Conservation (phyloP, 2,797 vertebrate genomes). For the Peromyscus attwateri region DNA sequence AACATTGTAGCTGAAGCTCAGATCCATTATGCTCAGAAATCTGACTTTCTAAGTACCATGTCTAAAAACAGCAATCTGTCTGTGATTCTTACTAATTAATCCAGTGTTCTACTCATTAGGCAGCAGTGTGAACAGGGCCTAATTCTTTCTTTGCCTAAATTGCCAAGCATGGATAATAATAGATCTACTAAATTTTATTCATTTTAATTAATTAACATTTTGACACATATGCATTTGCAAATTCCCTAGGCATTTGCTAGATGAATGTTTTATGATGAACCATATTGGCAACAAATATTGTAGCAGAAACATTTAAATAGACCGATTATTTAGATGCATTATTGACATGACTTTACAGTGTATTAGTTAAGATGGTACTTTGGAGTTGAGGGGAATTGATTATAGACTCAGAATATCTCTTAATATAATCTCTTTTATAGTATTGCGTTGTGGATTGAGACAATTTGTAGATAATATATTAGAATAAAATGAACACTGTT, state of each 20-base stretch:
- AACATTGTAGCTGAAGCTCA: not conserved
- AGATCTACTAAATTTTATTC: conserved; percentile 70
- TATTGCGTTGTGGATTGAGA: conserved; percentile 42
- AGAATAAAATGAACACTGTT: conserved; percentile 48
- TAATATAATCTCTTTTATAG: not conserved
- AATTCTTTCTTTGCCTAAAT: conserved; percentile 67
- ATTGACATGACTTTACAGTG: conserved; percentile 51
- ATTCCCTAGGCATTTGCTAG: conserved; percentile 70
- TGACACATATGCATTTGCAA: conserved; percentile 65
- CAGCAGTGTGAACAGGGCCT: conserved; percentile 35
- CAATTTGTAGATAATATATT: conserved; percentile 34
- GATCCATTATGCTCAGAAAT: not conserved
- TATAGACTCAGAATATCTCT: conserved; percentile 19
- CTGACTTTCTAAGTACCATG: conserved; percentile 47
- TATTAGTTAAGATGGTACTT: conserved; percentile 67
- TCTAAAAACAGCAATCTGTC: conserved; percentile 18
- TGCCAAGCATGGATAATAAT: conserved; percentile 6
- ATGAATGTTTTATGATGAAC: conserved; percentile 75
- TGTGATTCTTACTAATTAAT: conserved; percentile 67
- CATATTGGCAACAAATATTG: conserved; percentile 74
- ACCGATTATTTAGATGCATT: conserved; percentile 60
- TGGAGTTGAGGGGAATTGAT: conserved; percentile 28
- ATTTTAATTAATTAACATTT: conserved; percentile 82
- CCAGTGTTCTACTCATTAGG: conserved; percentile 61
- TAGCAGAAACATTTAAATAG: conserved; percentile 74